phyloP scores from a whole-genome alignment of 1,140 invertebrate genomes.

The Drosophila jambulina region DNA sequence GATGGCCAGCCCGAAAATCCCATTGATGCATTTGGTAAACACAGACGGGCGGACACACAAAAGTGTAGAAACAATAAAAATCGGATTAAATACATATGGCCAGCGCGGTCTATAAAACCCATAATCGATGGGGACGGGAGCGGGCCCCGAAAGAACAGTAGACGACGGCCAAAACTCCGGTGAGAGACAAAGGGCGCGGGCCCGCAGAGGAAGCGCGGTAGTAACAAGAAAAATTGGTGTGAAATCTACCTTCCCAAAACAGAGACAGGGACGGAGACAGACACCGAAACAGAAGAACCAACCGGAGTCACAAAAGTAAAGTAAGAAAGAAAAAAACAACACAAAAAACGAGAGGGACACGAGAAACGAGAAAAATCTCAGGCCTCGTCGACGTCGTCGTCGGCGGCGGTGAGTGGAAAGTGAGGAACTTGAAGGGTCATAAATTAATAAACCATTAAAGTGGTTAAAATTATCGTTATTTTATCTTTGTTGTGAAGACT shows the following conservation, averaged over 20 bases:
- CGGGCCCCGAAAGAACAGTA: constrained; percentile 42
- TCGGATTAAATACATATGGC: constrained; percentile 78
- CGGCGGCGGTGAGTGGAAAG: constrained; percentile 76
- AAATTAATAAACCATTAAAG: constrained; percentile 85
- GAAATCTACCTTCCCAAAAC: constrained; percentile 65
- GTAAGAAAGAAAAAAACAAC: constrained; percentile 15
- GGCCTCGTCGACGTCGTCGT: constrained; percentile 29
- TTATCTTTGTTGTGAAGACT: constrained; percentile 84
- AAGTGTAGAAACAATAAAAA: constrained; percentile 84
- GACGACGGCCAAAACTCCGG: constrained; percentile 27
- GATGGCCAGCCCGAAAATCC: constrained; percentile 43
- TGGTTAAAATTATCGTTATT: constrained; percentile 85
- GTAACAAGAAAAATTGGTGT: constrained; percentile 76
- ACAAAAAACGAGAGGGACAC: constrained; percentile 31
- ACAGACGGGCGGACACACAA: constrained; percentile 39
- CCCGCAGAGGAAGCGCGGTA: constrained; percentile 60
- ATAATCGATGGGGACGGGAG: constrained; percentile 78
- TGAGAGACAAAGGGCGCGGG: not conserved
- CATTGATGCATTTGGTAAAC: constrained; percentile 72
- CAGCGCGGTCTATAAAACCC: constrained; percentile 70
- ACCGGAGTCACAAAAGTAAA: constrained; percentile 20
- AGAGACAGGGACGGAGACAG: not conserved
- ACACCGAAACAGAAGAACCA: constrained; percentile 28
- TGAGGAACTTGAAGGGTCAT: constrained; percentile 85
- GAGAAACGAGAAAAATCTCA: constrained; percentile 65